Evolutionary conservation across 1,140 invertebrate genomes (phyloP).

Genomic region (Cydia splendana): DNA sequence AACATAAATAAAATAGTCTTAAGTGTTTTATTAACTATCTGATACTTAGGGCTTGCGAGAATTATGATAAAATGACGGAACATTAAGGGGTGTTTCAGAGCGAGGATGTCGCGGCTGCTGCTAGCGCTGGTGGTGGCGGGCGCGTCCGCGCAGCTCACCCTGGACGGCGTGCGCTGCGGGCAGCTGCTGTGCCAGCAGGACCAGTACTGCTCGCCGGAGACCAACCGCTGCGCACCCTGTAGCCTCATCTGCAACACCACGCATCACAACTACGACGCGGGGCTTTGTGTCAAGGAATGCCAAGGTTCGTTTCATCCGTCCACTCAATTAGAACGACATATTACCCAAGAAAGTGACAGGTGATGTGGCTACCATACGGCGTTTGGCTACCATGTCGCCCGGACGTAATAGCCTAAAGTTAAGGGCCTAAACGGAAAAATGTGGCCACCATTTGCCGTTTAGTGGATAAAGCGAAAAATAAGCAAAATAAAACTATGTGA

Average conservation of each 20-base stretch:
- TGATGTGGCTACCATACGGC: too few species aligned
- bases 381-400: too few species aligned
- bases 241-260: slow-evolving; percentile 72
- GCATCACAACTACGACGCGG: slow-evolving; percentile 76
- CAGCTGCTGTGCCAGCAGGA: slow-evolving; percentile 72
- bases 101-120: slow-evolving; percentile 60
- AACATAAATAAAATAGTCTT: too few species aligned
- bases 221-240: slow-evolving; percentile 78
- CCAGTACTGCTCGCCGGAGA: slow-evolving; percentile 80
- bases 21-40: too few species aligned
- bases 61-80: neutral
- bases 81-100: slow-evolving; percentile 40
- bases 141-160: slow-evolving; percentile 61
- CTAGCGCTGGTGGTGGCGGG: slow-evolving; percentile 59
- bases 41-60: too few species aligned
- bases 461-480: too few species aligned
- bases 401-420: too few species aligned
- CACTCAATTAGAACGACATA: too few species aligned
- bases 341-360: too few species aligned
- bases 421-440: too few species aligned
- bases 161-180: slow-evolving; percentile 74
- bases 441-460: too few species aligned
- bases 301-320: slow-evolving; percentile 69
- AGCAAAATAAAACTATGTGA: too few species aligned
- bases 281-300: slow-evolving; percentile 77